phyloP scores from a whole-genome alignment of 2,113 vertebrate species.

The Chamaea fasciata region DNA sequence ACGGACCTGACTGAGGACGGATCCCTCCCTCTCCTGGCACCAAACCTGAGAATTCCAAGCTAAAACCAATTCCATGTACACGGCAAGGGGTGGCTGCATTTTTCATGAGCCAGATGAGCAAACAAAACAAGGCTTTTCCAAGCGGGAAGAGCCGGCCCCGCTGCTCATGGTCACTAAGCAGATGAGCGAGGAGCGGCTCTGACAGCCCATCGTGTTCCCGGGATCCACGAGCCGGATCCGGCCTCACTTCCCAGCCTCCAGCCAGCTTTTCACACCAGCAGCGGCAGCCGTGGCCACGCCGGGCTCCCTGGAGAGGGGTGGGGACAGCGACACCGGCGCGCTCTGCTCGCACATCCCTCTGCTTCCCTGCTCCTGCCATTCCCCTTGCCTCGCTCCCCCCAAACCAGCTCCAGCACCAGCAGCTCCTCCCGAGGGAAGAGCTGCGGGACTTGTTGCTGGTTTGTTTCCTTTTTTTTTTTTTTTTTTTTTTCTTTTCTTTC shows the following conservation, averaged over 20 bases:
- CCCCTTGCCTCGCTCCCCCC: fast-evolving
- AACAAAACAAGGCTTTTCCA: background rate
- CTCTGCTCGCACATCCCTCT: background rate
- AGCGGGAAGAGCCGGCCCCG: background rate
- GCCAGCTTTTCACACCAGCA: constrained; percentile 18
- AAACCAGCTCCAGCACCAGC: background rate
- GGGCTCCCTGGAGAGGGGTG: background rate
- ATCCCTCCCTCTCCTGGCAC: background rate
- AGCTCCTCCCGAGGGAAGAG: background rate
- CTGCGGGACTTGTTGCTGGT: background rate
- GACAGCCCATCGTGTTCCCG: background rate
- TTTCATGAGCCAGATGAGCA: constrained; percentile 60
- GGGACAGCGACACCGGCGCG: background rate
- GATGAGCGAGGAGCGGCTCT: background rate
- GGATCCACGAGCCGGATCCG: background rate
- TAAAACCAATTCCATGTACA: constrained; percentile 62
- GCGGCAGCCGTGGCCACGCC: background rate
- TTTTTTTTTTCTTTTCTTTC: too few species aligned
- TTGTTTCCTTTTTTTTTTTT: background rate
- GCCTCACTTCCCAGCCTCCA: background rate
- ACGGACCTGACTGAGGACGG: fast-evolving
- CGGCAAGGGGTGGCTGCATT: background rate
- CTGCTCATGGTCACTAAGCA: constrained; percentile 4
- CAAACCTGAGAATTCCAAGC: background rate
- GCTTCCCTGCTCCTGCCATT: background rate